phyloP scores from a whole-genome alignment of 2,888 invertebrate species.

The Heliconius ismenius region DNA sequence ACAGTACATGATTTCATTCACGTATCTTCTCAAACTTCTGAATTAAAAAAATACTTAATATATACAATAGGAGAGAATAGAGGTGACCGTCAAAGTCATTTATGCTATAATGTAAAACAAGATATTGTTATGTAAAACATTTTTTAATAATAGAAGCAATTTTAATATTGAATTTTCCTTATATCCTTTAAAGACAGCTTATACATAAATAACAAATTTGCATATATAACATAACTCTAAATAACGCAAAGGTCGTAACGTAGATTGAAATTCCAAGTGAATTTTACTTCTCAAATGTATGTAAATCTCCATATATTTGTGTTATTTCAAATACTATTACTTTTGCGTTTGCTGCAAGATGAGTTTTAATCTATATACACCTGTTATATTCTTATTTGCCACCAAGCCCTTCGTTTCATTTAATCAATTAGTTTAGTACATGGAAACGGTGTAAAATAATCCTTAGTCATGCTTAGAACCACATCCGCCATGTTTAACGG shows the following conservation, averaged over 20 bases:
- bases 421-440: background rate
- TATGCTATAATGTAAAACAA: background rate
- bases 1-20: background rate
- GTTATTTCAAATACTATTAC: too few species aligned
- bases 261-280: too few species aligned
- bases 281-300: too few species aligned
- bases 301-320: too few species aligned
- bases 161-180: background rate
- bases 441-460: background rate
- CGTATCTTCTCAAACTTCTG: background rate
- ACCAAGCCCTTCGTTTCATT: background rate
- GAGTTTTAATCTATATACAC: background rate
- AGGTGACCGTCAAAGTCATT: too few species aligned
- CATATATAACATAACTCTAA: background rate
- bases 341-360: too few species aligned
- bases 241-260: background rate
- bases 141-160: background rate
- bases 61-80: too few species aligned
- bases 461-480: conserved; percentile 20
- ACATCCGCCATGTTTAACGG: conserved; percentile 63
- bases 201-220: background rate
- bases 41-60: background rate
- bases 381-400: background rate
- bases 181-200: background rate
- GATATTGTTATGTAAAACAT: background rate